Evolutionary conservation across 2,797 vertebrate genomes (phyloP).

Genomic region (Darevskia mixta): DNA sequence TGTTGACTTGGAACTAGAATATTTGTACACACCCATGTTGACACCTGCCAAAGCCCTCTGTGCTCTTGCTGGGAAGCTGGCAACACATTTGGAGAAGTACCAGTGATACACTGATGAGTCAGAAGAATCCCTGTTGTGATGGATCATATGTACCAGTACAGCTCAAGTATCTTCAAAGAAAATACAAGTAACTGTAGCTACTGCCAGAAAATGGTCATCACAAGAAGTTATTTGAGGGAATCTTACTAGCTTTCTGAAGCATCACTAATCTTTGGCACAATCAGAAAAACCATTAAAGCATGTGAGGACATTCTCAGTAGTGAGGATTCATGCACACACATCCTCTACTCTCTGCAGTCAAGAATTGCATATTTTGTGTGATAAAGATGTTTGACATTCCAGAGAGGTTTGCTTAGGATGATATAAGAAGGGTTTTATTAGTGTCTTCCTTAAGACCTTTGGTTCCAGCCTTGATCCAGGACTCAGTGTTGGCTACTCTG

Average conservation of each 20-base stretch:
- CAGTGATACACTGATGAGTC: not conserved
- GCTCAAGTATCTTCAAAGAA: not conserved
- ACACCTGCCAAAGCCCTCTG: not conserved
- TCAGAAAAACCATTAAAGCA: slow-evolving; percentile 31
- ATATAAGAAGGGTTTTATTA: slow-evolving; percentile 20
- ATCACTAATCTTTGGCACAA: not conserved
- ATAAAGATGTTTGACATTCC: not conserved
- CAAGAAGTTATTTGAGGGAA: slow-evolving; percentile 7
- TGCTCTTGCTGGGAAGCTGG: not conserved
- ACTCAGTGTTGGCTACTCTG: slow-evolving; percentile 26
- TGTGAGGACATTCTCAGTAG: slow-evolving; percentile 17
- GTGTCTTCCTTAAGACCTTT: not conserved
- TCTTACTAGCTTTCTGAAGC: slow-evolving; percentile 21
- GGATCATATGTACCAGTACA: not conserved
- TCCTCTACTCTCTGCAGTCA: not conserved
- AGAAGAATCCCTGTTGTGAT: not conserved
- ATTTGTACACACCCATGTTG: not conserved
- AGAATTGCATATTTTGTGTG: not conserved
- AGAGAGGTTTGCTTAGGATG: slow-evolving; percentile 22
- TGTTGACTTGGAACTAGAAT: not conserved
- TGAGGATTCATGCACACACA: slow-evolving; percentile 13
- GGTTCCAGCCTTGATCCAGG: slow-evolving; percentile 5
- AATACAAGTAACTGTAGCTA: not conserved
- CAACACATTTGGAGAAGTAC: not conserved
- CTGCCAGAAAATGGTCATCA: not conserved